Evolutionary conservation across 2,797 vertebrate genomes (phyloP).

Genomic region (Miichthys miiuy): DNA sequence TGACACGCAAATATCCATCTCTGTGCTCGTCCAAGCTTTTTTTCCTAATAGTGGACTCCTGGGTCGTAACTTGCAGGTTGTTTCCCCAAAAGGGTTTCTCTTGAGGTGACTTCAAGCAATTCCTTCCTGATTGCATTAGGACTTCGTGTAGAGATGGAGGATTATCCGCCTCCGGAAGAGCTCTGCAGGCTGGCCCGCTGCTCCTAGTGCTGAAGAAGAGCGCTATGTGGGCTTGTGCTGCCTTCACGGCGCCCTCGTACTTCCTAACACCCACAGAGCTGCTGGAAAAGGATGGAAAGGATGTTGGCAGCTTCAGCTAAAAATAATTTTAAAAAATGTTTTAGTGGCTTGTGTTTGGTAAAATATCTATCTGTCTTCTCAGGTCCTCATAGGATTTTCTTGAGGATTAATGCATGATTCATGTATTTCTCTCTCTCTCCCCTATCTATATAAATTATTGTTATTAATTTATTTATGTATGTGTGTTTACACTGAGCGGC

Average conservation of each 20-base stretch:
- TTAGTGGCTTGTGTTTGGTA: neutral
- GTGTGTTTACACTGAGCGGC: too few species aligned
- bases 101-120: constrained; percentile 36
- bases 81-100: constrained; percentile 31
- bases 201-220: constrained; percentile 50
- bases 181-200: constrained; percentile 63
- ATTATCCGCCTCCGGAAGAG: constrained; percentile 82
- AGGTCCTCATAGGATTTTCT: neutral
- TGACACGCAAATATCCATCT: constrained; percentile 51
- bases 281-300: neutral
- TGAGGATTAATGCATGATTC: too few species aligned
- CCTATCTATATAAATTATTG: too few species aligned
- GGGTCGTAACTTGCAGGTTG: constrained; percentile 17
- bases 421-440: accelerated
- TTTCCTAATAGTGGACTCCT: neutral
- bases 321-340: too few species aligned
- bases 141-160: constrained; percentile 64
- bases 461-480: neutral
- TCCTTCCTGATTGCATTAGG: constrained; percentile 65
- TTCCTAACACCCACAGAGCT: neutral
- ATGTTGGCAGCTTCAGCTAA: neutral
- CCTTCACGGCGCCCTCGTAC: constrained; percentile 59
- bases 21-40: constrained; percentile 8
- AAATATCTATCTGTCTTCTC: neutral
- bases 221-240: constrained; percentile 55